Conservation (phyloP, 2,888 invertebrate species). For the Apantesis nais region DNA sequence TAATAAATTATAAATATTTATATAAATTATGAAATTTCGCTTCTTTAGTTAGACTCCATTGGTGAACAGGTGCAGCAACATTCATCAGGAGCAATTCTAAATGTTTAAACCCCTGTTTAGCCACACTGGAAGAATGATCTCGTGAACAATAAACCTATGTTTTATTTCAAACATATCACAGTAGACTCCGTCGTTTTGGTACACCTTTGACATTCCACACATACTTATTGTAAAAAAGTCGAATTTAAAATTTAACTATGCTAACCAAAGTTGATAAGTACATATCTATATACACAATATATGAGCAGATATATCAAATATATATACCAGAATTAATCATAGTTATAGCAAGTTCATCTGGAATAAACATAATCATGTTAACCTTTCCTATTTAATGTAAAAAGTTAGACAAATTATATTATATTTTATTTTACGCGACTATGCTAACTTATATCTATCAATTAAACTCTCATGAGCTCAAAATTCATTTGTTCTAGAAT, state of each 20-base stretch:
- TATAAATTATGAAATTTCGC: no score
- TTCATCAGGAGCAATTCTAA: not conserved
- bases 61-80: not conserved
- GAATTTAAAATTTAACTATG: constrained; percentile 31
- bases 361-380: not conserved
- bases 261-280: constrained; percentile 25
- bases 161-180: constrained; percentile 66
- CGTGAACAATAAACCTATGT: constrained; percentile 35
- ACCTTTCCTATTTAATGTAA: constrained; percentile 3
- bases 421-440: constrained; percentile 5
- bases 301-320: constrained; percentile 8
- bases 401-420: not conserved
- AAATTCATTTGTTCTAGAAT: constrained; percentile 58
- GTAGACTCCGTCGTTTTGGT: constrained; percentile 57
- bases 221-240: constrained; percentile 28
- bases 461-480: constrained; percentile 50
- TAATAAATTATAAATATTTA: not conserved
- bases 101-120: not conserved
- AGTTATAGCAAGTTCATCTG: constrained; percentile 6
- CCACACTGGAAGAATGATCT: constrained; percentile 9
- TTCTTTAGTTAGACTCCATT: not conserved
- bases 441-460: constrained; percentile 40
- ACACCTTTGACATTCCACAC: constrained; percentile 42
- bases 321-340: constrained; percentile 23
- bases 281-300: constrained; percentile 22